Evolutionary conservation across 2,113 vertebrate species (phyloP).

Genomic region (Strigops habroptila): DNA sequence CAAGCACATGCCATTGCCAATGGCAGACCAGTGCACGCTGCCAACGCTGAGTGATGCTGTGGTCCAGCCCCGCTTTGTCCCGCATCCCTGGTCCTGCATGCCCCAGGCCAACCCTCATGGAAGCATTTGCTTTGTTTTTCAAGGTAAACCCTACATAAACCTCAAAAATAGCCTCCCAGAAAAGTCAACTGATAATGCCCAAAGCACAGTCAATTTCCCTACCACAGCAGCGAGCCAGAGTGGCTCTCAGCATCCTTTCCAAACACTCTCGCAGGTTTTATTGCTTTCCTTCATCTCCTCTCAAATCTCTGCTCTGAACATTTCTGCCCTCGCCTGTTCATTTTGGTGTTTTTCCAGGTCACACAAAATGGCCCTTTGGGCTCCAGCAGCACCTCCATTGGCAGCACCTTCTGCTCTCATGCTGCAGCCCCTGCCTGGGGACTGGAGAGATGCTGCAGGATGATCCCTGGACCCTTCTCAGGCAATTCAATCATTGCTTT

Average conservation of each 20-base stretch:
- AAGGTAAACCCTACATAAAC: not conserved
- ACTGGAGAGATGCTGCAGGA: accelerated
- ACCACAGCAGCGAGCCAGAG: accelerated
- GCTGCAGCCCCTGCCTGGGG: not conserved
- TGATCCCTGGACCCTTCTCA: not conserved
- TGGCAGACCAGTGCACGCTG: accelerated
- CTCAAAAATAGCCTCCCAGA: not conserved
- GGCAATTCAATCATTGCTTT: accelerated
- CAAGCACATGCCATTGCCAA: accelerated
- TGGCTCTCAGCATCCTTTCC: accelerated
- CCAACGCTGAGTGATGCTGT: accelerated
- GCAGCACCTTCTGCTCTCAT: not conserved
- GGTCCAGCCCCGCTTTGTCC: not conserved
- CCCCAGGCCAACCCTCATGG: accelerated
- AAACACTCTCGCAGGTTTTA: accelerated
- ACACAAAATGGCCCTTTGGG: accelerated
- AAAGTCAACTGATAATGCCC: accelerated
- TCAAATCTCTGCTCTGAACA: not conserved
- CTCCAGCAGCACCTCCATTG: accelerated
- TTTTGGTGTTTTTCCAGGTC: not conserved
- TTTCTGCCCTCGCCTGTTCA: not conserved
- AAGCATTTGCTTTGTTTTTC: not conserved
- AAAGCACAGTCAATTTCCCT: not conserved
- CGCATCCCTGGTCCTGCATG: not conserved
- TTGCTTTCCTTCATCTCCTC: not conserved